Conservation (phyloP, 1,140 invertebrate species). For the Theocolax elegans region DNA sequence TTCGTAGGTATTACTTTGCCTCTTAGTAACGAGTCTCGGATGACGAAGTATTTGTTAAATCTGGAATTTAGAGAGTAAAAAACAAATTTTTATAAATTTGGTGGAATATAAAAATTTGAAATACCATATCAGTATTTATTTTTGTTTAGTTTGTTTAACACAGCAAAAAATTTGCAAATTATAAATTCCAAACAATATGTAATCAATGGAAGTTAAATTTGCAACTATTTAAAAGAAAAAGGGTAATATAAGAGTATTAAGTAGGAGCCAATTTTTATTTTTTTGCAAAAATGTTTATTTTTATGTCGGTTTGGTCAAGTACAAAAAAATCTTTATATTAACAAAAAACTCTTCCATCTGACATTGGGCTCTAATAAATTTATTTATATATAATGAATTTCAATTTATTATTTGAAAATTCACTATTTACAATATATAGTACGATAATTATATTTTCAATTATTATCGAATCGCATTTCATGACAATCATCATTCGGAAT, state of each 20-base stretch:
- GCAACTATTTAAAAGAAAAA: neutral
- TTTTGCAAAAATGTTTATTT: slow-evolving; percentile 20
- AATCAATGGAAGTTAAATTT: neutral
- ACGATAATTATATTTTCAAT: neutral
- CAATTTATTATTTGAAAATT: neutral
- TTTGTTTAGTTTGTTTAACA: no score
- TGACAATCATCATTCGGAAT: neutral
- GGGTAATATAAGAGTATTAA: slow-evolving; percentile 35
- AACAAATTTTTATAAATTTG: no score
- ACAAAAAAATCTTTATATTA: neutral
- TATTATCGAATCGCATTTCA: neutral
- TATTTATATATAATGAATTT: neutral
- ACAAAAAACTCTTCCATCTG: neutral
- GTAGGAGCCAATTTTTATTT: slow-evolving; percentile 47
- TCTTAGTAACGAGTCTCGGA: no score
- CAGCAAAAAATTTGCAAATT: no score
- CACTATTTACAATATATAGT: slow-evolving; percentile 4
- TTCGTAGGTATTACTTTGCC: no score
- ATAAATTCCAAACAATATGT: no score
- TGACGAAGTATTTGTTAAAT: no score
- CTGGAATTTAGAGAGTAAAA: no score
- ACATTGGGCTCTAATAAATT: neutral
- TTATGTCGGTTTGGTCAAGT: slow-evolving; percentile 20
- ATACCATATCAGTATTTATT: no score
- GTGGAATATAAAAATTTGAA: no score